A percentile compares a stretch with the other conserved stretches of the same genome.
These are phyloP conservation scores for Labia minor DNA, from an alignment of 2,888 invertebrate genomes.

Conservation along the genomic window DNA sequence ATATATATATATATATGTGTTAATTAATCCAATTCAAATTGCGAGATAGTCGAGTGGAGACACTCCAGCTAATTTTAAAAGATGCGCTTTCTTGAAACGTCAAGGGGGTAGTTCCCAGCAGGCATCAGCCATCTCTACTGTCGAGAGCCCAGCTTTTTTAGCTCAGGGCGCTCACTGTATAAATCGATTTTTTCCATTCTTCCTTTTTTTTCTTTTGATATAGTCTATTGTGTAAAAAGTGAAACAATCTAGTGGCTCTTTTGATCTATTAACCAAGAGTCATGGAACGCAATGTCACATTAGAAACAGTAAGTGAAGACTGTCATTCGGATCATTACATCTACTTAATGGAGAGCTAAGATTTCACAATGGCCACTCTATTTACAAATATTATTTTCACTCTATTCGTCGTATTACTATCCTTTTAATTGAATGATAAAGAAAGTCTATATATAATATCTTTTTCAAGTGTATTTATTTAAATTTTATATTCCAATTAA, in stretches of 20 bases:
- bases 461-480: no score
- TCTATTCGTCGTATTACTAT: not conserved
- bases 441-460: not conserved
- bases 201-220: not conserved
- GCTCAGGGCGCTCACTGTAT: not conserved
- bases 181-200: not conserved
- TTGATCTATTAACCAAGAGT: not conserved
- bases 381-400: not conserved
- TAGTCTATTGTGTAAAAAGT: not conserved
- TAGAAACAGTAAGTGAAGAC: not conserved
- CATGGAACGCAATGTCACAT: not conserved
- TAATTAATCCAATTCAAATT: no score
- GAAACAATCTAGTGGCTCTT: not conserved
- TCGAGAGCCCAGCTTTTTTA: not conserved
- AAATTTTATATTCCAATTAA: no score
- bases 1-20: no score
- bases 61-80: no score
- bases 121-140: not conserved
- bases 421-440: not conserved
- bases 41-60: no score
- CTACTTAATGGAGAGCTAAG: not conserved
- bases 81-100: no score
- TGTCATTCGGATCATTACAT: not conserved
- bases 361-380: slow-evolving; percentile 13
- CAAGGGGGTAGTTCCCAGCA: not conserved